Conservation (phyloP, 1,140 invertebrate species). For the Coptotermes formosanus region DNA sequence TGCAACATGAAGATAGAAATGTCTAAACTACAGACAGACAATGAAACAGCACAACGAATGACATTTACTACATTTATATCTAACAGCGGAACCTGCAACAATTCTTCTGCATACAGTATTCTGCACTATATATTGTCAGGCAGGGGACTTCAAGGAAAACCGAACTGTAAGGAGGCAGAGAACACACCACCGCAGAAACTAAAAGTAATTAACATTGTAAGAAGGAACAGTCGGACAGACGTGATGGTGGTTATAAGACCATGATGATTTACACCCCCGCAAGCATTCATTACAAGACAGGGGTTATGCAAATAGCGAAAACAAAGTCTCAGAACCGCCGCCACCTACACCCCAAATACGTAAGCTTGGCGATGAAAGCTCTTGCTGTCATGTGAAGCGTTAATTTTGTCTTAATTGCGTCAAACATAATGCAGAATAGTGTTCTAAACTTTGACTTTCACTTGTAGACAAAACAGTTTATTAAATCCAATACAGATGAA, state of each 20-base stretch:
- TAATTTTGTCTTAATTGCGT: background rate
- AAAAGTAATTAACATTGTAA: conserved; percentile 18
- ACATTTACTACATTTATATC: background rate
- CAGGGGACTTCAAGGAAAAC: background rate
- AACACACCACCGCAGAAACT: background rate
- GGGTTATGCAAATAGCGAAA: background rate
- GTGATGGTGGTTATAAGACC: background rate
- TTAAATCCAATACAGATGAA: too few relatives aligned
- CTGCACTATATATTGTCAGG: background rate
- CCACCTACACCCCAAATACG: background rate
- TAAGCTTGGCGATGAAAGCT: background rate
- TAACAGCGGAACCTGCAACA: too few relatives aligned
- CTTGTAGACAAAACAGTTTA: too few relatives aligned
- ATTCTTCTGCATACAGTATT: background rate
- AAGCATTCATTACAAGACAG: background rate
- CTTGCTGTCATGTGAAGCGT: background rate
- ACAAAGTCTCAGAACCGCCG: background rate
- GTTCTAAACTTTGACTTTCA: too few relatives aligned
- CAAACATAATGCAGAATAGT: background rate
- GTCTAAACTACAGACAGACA: too few relatives aligned
- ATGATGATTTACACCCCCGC: conserved; percentile 12
- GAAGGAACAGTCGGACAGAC: background rate
- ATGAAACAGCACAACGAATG: too few relatives aligned
- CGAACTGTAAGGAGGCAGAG: background rate
- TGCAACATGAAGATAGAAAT: too few relatives aligned